Percentiles rank a stretch among this genome's conserved stretches.
phyloP scores from a whole-genome alignment of 2,797 vertebrate species.

The Cyclura pinguis region DNA sequence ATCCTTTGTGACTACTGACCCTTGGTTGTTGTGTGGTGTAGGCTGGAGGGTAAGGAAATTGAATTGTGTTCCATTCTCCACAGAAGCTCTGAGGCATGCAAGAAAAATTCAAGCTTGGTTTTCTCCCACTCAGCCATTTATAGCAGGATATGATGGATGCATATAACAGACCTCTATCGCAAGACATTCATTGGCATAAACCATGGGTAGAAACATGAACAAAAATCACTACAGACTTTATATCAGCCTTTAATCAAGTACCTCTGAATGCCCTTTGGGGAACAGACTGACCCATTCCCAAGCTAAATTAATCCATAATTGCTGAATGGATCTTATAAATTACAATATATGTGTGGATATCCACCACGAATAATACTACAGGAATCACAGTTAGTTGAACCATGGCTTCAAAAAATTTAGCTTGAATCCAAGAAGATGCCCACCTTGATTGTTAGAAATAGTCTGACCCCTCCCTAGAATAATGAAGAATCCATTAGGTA shows the following conservation, averaged over 20 bases:
- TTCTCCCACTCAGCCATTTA: neutral
- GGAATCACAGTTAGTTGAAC: slow-evolving; percentile 29
- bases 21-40: neutral
- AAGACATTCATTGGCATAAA: slow-evolving; percentile 2
- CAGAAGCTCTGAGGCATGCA: neutral
- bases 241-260: slow-evolving; percentile 17
- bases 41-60: neutral
- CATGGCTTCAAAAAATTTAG: slow-evolving; percentile 13
- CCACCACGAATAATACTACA: slow-evolving; percentile 35
- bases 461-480: slow-evolving; percentile 10
- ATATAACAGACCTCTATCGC: slow-evolving; percentile 2
- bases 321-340: neutral
- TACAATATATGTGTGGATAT: slow-evolving; percentile 2
- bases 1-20: slow-evolving; percentile 10
- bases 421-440: slow-evolving; percentile 50
- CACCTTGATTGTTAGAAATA: slow-evolving; percentile 43
- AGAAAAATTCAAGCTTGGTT: neutral
- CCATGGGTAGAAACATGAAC: neutral
- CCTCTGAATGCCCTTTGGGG: slow-evolving; percentile 16
- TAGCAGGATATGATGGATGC: neutral
- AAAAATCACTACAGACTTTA: slow-evolving; percentile 17
- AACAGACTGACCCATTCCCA: slow-evolving; percentile 35
- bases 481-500: slow-evolving; percentile 35
- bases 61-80: neutral
- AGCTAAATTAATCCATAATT: slow-evolving; percentile 39